Evolutionary conservation across 2,888 invertebrate genomes (phyloP).

Genomic region (Amphipyra berbera): DNA sequence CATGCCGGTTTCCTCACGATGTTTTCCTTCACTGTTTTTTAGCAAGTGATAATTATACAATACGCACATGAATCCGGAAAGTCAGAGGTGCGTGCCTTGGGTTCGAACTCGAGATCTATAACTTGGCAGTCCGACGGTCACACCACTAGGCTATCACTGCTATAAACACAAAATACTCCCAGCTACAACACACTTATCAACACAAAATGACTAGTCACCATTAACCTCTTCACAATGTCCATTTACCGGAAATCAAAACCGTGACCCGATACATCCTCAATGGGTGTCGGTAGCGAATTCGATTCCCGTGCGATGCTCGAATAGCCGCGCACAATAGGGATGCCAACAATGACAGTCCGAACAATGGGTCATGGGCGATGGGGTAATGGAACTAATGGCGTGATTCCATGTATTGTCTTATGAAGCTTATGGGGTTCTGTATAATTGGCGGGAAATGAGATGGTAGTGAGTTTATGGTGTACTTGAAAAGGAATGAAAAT

Average conservation of each 20-base stretch:
- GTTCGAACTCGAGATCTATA: too few relatives aligned
- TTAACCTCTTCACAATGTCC: slow-evolving; percentile 13
- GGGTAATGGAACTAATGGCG: slow-evolving; percentile 25
- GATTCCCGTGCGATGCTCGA: slow-evolving; percentile 57
- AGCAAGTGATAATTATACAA: too few relatives aligned
- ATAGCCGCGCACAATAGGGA: slow-evolving; percentile 52
- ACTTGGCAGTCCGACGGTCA: too few relatives aligned
- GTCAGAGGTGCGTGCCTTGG: too few relatives aligned
- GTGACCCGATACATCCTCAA: slow-evolving; percentile 60
- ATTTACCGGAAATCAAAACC: slow-evolving; percentile 47
- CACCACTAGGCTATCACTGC: too few relatives aligned
- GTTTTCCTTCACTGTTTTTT: too few relatives aligned
- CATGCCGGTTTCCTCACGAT: too few relatives aligned
- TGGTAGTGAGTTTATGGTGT: too few relatives aligned
- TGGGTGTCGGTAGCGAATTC: slow-evolving; percentile 60
- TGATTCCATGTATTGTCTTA: slow-evolving; percentile 24
- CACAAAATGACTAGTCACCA: not conserved
- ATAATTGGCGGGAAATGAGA: slow-evolving; percentile 3
- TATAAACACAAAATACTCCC: too few relatives aligned
- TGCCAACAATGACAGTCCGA: slow-evolving; percentile 44
- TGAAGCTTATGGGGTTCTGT: slow-evolving; percentile 4
- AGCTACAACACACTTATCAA: not conserved
- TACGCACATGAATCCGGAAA: too few relatives aligned
- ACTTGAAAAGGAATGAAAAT: too few relatives aligned
- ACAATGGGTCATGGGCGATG: slow-evolving; percentile 49